A percentile compares a stretch with the other conserved stretches of the same genome.
Evolutionary conservation across 2,797 vertebrate species (phyloP).

Genomic region (Gymnothorax javanicus): DNA sequence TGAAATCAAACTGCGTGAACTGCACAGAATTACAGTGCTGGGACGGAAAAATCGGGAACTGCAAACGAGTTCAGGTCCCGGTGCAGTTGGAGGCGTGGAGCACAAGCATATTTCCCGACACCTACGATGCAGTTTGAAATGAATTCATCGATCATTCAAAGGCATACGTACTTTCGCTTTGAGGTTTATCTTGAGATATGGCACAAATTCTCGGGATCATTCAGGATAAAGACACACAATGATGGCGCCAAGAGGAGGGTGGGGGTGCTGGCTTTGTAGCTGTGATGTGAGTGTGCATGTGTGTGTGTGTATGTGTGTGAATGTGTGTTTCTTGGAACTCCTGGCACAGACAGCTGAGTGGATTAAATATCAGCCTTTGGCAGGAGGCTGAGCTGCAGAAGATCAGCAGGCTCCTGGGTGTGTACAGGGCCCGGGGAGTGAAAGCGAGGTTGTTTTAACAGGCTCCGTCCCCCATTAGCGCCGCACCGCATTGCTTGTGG

Average conservation of each 20-base stretch:
- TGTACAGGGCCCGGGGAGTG: background rate
- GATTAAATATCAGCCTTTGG: constrained; percentile 9
- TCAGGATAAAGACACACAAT: background rate
- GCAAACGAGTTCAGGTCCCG: background rate
- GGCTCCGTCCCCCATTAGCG: background rate
- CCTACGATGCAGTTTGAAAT: background rate
- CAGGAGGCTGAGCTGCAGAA: background rate
- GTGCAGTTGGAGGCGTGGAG: background rate
- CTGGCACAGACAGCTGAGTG: background rate
- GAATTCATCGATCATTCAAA: background rate
- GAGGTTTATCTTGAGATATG: background rate
- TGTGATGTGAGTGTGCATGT: constrained; percentile 19
- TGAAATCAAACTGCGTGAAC: background rate
- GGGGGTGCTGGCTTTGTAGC: background rate
- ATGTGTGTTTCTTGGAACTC: constrained; percentile 19
- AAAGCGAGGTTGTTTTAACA: background rate
- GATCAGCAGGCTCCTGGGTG: constrained; percentile 28
- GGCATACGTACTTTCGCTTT: background rate
- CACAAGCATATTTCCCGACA: background rate
- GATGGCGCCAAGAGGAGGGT: background rate
- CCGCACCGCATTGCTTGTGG: background rate
- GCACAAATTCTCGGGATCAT: background rate
- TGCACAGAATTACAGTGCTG: background rate
- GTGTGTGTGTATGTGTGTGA: constrained; percentile 42
- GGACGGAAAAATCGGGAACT: background rate